A percentile compares a stretch with the other conserved stretches of the same genome.
Evolutionary conservation across 2,113 vertebrate genomes (phyloP).

Genomic region (Picathartes gymnocephalus): DNA sequence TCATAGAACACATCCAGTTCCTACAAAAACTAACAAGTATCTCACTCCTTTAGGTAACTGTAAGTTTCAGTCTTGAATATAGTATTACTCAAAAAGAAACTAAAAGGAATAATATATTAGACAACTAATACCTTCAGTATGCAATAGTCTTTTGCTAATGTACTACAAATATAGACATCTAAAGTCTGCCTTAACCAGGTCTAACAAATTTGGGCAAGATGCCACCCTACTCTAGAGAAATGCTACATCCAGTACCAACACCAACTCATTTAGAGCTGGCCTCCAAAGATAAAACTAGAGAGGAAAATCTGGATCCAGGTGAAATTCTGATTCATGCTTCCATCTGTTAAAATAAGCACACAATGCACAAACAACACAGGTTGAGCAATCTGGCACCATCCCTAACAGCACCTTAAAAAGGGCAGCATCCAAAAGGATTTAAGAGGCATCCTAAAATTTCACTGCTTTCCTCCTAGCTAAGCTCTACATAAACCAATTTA

Average conservation of each 20-base stretch:
- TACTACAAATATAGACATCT: not conserved
- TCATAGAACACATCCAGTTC: not conserved
- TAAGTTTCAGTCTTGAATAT: not conserved
- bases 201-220: not conserved
- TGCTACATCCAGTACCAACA: not conserved
- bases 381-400: rapidly evolving
- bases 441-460: not conserved
- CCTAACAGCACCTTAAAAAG: not conserved
- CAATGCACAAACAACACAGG: not conserved
- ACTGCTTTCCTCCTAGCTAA: constrained; percentile 11
- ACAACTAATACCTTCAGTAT: not conserved
- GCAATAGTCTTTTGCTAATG: not conserved
- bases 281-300: not conserved
- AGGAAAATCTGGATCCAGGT: not conserved
- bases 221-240: not conserved
- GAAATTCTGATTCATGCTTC: not conserved
- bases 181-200: not conserved
- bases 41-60: not conserved
- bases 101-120: not conserved
- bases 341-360: not conserved
- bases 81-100: not conserved
- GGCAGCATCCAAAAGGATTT: not conserved
- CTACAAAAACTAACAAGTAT: not conserved
- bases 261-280: not conserved
- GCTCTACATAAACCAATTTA: not conserved